phyloP scores from a whole-genome alignment of 2,797 vertebrate species.

The Anableps anableps region DNA sequence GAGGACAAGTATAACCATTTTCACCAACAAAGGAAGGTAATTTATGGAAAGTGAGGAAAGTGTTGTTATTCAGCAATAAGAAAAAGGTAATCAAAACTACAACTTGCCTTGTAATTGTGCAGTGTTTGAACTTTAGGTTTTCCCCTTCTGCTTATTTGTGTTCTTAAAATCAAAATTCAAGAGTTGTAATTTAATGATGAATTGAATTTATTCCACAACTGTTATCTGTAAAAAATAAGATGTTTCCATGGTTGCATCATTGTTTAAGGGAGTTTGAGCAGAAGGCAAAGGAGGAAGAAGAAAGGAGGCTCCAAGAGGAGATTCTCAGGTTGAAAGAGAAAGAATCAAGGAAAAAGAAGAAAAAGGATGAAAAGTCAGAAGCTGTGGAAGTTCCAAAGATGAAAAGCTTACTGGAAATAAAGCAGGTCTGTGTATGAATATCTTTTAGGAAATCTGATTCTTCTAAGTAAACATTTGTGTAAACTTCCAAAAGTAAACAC shows the following conservation, averaged over 20 bases:
- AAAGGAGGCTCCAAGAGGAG: slow-evolving; percentile 77
- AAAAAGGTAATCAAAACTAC: background rate
- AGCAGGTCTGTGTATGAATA: slow-evolving; percentile 72
- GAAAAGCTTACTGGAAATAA: slow-evolving; percentile 67
- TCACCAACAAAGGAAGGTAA: too few species aligned
- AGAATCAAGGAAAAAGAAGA: slow-evolving; percentile 78
- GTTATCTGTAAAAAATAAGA: background rate
- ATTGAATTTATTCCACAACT: background rate
- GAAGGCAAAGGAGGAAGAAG: slow-evolving; percentile 67
- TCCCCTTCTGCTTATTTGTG: background rate
- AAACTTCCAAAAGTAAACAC: background rate
- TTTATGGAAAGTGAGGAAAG: too few species aligned
- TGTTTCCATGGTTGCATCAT: background rate
- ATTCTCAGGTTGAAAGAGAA: slow-evolving; percentile 79
- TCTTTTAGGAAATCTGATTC: background rate
- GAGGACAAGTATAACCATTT: too few species aligned
- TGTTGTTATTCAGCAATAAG: background rate
- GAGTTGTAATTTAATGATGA: background rate
- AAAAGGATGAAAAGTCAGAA: slow-evolving; percentile 74
- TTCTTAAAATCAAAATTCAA: background rate
- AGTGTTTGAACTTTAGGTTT: background rate
- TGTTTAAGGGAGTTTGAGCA: slow-evolving; percentile 76
- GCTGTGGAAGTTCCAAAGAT: slow-evolving; percentile 69
- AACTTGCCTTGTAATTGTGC: background rate
- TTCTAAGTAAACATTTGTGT: background rate